Evolutionary conservation across 1,140 invertebrate species (phyloP).

Genomic region (Euglossa dilemma): DNA sequence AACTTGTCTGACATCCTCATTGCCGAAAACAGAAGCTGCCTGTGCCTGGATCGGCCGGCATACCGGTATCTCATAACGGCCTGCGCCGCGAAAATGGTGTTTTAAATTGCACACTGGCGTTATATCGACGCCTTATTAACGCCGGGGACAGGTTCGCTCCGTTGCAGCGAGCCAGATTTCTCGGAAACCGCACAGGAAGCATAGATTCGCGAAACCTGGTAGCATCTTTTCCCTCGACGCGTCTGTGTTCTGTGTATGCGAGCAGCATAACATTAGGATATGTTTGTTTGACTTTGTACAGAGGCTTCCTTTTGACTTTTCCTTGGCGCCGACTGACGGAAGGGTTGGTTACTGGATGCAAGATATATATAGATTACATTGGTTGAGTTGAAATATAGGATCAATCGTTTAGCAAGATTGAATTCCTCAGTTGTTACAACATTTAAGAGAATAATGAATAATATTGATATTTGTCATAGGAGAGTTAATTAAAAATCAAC

Average conservation of each 20-base stretch:
- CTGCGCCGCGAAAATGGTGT: slow-evolving; percentile 53
- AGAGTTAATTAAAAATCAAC: no score
- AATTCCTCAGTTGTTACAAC: no score
- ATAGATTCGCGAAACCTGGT: slow-evolving; percentile 14
- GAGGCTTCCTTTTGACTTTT: no score
- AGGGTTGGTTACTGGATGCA: no score
- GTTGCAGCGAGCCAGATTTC: not conserved
- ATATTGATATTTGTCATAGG: no score
- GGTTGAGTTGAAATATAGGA: no score
- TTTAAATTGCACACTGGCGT: slow-evolving; percentile 58
- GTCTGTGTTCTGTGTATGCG: not conserved
- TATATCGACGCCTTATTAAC: slow-evolving; percentile 46
- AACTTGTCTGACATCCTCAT: slow-evolving; percentile 66
- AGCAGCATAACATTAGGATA: no score
- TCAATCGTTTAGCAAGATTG: no score
- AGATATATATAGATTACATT: no score
- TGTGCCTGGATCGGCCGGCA: slow-evolving; percentile 38
- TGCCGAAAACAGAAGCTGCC: slow-evolving; percentile 65
- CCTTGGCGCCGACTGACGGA: no score
- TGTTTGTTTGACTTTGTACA: no score
- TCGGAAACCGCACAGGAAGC: slow-evolving; percentile 27
- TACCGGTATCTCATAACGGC: slow-evolving; percentile 67
- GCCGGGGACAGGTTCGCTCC: not conserved
- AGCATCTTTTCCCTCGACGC: not conserved
- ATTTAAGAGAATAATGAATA: no score